Conservation (phyloP, 2,113 vertebrate species). For the Varanus komodoensis region DNA sequence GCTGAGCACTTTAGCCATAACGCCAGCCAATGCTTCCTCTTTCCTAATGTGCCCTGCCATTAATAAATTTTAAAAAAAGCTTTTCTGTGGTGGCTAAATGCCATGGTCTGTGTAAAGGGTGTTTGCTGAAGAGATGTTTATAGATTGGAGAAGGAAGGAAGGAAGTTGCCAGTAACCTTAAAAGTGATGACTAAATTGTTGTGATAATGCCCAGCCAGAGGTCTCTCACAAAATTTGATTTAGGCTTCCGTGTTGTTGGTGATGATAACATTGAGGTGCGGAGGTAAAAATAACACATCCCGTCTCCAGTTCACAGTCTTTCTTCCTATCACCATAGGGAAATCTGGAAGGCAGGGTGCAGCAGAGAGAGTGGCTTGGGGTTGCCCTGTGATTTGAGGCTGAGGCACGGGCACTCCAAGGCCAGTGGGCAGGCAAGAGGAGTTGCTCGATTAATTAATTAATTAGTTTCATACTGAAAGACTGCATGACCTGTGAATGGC, state of each 20-base stretch:
- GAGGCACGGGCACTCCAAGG: neutral
- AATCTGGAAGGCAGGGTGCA: constrained; percentile 46
- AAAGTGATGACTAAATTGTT: constrained; percentile 45
- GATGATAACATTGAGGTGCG: constrained; percentile 33
- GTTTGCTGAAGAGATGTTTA: constrained; percentile 36
- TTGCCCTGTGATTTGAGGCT: constrained; percentile 17
- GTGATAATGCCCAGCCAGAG: constrained; percentile 44
- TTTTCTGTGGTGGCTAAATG: constrained; percentile 34
- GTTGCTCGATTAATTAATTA: neutral
- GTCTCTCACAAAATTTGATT: constrained; percentile 32
- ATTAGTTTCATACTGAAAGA: neutral
- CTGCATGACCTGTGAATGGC: neutral
- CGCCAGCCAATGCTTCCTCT: constrained; percentile 23
- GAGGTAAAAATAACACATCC: neutral
- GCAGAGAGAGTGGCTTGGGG: too few species aligned
- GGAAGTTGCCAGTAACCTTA: constrained; percentile 36
- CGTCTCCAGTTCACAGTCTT: constrained; percentile 40
- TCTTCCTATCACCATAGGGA: constrained; percentile 13
- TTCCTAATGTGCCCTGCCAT: neutral
- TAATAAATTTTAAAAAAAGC: constrained; percentile 39
- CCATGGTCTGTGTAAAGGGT: constrained; percentile 24
- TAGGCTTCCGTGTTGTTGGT: constrained; percentile 27
- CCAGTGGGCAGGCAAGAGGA: neutral
- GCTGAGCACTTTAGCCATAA: constrained; percentile 39
- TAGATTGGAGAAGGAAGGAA: constrained; percentile 41